Conservation (phyloP, 2,797 vertebrate species). For the Neosalanx taihuensis region DNA sequence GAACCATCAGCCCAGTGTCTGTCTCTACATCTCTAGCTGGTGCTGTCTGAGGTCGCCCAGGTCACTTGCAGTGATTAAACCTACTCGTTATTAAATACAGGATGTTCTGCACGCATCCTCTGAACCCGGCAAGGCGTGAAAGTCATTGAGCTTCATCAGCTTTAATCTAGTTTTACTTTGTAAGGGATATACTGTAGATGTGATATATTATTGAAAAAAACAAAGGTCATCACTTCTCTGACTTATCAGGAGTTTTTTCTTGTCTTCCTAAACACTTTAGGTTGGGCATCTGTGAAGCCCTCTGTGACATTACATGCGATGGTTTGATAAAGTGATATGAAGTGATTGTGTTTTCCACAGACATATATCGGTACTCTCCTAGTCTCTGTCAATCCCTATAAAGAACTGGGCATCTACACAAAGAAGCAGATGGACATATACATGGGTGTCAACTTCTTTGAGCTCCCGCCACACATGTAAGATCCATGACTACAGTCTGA, state of each 20-base stretch:
- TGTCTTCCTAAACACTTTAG: not conserved
- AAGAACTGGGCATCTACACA: slow-evolving; percentile 88
- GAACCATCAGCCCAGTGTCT: slow-evolving; percentile 48
- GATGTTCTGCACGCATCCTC: not conserved
- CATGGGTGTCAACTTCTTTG: slow-evolving; percentile 94
- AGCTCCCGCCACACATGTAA: slow-evolving; percentile 95
- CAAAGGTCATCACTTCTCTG: no score
- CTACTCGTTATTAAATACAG: slow-evolving; percentile 20
- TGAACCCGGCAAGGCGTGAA: not conserved
- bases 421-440: slow-evolving; percentile 91
- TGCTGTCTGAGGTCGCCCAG: slow-evolving; percentile 28
- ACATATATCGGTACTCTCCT: slow-evolving; percentile 94
- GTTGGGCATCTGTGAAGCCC: not conserved
- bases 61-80: slow-evolving; percentile 52
- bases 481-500: slow-evolving; percentile 42
- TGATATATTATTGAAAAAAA: no score
- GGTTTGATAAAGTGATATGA: no score
- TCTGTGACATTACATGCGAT: no score
- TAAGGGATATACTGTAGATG: no score
- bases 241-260: not conserved
- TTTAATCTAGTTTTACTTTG: no score
- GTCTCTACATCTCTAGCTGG: slow-evolving; percentile 37
- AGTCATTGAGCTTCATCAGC: not conserved
- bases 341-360: slow-evolving; percentile 62
- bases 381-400: slow-evolving; percentile 95